Evolutionary conservation across 2,113 vertebrate species (phyloP).

Genomic region (Scytalopus superciliaris): DNA sequence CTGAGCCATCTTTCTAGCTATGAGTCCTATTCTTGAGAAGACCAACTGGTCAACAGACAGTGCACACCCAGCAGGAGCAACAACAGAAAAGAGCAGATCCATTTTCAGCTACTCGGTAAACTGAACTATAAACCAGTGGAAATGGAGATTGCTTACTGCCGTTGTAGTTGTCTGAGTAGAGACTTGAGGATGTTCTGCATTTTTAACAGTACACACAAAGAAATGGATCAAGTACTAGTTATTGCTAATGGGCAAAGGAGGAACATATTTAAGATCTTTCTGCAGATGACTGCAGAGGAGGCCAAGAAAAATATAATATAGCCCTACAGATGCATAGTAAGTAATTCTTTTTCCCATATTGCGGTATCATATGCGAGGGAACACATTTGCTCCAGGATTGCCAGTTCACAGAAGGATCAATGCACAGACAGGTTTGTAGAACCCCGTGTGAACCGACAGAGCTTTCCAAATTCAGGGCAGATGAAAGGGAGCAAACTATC

Average conservation of each 20-base stretch:
- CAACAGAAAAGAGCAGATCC: background rate
- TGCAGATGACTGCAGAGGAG: slow-evolving; percentile 44
- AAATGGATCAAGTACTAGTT: slow-evolving; percentile 10
- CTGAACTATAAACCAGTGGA: background rate
- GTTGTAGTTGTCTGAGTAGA: background rate
- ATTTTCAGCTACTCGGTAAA: background rate
- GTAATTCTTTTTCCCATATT: slow-evolving; percentile 66
- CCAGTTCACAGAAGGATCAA: slow-evolving; percentile 67
- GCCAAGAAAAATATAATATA: slow-evolving; percentile 65
- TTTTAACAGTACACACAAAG: slow-evolving; percentile 54
- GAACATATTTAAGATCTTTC: slow-evolving; percentile 63
- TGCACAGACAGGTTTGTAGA: slow-evolving; percentile 62
- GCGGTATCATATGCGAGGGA: slow-evolving; percentile 58
- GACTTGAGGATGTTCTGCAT: background rate
- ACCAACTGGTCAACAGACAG: background rate
- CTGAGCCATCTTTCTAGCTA: background rate
- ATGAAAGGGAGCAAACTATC: slow-evolving; percentile 45
- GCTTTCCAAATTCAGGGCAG: slow-evolving; percentile 58
- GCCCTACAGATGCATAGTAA: slow-evolving; percentile 59
- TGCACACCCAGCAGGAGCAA: background rate
- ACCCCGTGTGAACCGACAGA: slow-evolving; percentile 42
- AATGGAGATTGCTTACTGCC: background rate
- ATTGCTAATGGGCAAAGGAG: slow-evolving; percentile 29
- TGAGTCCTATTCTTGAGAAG: background rate
- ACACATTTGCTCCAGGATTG: slow-evolving; percentile 66